phyloP scores from a whole-genome alignment of 2,888 invertebrate species.

The Caenorhabditis zanzibari region DNA sequence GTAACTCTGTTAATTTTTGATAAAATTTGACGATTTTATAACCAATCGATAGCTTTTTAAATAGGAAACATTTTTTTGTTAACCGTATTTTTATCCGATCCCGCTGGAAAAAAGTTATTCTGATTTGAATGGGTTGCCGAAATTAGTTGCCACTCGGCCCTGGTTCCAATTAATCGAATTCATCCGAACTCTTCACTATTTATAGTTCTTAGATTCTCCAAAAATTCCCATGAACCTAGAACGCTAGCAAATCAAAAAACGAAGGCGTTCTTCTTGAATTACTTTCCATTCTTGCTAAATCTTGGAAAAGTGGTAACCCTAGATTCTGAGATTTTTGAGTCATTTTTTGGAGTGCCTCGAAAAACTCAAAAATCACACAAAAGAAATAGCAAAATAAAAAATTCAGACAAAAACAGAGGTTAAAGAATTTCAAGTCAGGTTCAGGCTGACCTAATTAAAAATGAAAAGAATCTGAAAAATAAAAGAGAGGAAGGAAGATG shows the following conservation, averaged over 20 bases:
- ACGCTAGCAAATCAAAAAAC: not conserved
- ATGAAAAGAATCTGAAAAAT: not conserved
- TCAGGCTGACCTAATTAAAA: not conserved
- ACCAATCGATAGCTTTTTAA: no score
- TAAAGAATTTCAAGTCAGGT: not conserved
- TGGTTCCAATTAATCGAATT: no score
- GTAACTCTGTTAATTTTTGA: no score
- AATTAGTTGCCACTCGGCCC: no score
- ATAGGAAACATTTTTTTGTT: no score
- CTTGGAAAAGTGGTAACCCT: not conserved
- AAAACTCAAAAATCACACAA: not conserved
- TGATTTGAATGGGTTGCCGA: no score
- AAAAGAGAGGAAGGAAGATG: not conserved
- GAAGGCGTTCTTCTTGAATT: conserved; percentile 1
- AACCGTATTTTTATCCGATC: no score
- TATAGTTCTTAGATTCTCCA: no score
- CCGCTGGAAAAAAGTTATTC: no score
- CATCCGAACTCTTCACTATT: no score
- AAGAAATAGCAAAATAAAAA: not conserved
- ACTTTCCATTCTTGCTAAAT: not conserved
- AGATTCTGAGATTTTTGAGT: not conserved
- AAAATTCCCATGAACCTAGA: not conserved
- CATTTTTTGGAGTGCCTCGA: not conserved
- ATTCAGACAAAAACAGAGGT: not conserved
- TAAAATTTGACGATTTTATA: no score